Evolutionary conservation across 2,113 vertebrate species (phyloP).

Genomic region (Symphodus melops): DNA sequence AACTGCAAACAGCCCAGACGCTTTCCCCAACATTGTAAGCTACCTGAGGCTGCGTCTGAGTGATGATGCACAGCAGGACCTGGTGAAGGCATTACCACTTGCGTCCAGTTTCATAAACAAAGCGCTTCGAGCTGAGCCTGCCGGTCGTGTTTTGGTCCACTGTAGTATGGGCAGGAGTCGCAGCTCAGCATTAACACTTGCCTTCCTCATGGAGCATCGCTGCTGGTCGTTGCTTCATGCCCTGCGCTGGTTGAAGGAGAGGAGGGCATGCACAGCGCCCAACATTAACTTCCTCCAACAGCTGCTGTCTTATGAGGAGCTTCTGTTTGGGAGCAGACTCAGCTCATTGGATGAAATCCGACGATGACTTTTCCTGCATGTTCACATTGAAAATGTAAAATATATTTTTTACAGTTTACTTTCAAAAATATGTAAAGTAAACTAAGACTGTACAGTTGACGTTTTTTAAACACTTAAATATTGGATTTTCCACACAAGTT

Average conservation of each 20-base stretch:
- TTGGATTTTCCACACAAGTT: background rate
- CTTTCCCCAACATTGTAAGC: constrained; percentile 67
- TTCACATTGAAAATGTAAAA: background rate
- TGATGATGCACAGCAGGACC: constrained; percentile 76
- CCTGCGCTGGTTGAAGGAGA: constrained; percentile 77
- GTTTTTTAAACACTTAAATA: too few relatives aligned
- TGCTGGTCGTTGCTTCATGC: constrained; percentile 73
- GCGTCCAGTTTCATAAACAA: constrained; percentile 72
- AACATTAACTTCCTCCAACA: constrained; percentile 77
- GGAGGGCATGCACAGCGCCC: constrained; percentile 70
- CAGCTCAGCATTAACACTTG: constrained; percentile 76
- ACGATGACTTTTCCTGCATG: constrained; percentile 42
- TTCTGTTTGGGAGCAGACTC: constrained; percentile 74
- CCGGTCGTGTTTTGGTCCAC: constrained; percentile 72
- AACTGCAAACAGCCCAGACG: constrained; percentile 68
- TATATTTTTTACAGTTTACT: background rate
- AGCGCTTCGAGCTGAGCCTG: constrained; percentile 58
- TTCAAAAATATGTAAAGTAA: background rate
- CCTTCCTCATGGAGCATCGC: constrained; percentile 77
- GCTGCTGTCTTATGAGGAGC: constrained; percentile 75
- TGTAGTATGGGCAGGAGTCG: constrained; percentile 75
- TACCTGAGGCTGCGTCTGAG: constrained; percentile 73
- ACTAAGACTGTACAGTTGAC: too few relatives aligned
- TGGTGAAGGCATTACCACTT: constrained; percentile 70
- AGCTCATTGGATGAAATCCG: constrained; percentile 72